These are phyloP conservation scores for Sinocyclocheilus anshuiensis DNA, from an alignment of 2,113 vertebrate genomes.

Conservation along the genomic window DNA sequence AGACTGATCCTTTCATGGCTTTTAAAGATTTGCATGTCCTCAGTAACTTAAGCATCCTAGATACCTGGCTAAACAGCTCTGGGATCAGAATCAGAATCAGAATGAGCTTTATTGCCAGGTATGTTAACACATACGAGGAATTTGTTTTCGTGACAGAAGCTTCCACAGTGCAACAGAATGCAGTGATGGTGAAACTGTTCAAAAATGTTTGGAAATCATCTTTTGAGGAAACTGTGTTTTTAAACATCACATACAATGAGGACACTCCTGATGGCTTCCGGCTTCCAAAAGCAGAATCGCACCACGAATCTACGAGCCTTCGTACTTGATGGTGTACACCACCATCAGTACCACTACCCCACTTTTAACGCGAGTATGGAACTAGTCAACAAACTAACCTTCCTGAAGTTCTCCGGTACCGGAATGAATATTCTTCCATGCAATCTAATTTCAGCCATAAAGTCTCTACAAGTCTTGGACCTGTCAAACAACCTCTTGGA, in stretches of 20 bases:
- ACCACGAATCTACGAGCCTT: conserved; percentile 51
- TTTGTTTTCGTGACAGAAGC: no score
- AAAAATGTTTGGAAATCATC: conserved; percentile 60
- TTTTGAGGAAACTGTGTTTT: conserved; percentile 59
- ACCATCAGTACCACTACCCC: conserved; percentile 68
- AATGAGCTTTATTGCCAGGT: no score
- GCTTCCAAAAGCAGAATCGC: conserved; percentile 57
- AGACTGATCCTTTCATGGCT: conserved; percentile 54
- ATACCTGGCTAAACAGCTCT: conserved; percentile 65
- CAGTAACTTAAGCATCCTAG: conserved; percentile 60
- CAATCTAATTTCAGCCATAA: conserved; percentile 62
- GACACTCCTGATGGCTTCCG: conserved; percentile 65
- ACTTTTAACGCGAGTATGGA: conserved; percentile 61
- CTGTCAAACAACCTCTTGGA: conserved; percentile 68
- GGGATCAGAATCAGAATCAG: not conserved
- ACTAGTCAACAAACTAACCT: conserved; percentile 47
- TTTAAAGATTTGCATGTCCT: conserved; percentile 60
- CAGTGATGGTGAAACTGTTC: conserved; percentile 57
- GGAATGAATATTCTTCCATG: conserved; percentile 73
- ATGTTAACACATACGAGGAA: no score
- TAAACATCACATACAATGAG: conserved; percentile 69
- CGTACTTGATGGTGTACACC: conserved; percentile 60
- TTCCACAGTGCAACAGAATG: no score
- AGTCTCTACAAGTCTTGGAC: conserved; percentile 64
- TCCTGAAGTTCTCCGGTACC: conserved; percentile 68